Evolutionary conservation across 2,797 vertebrate genomes (phyloP).

Genomic region (Eidolon dupreanum): DNA sequence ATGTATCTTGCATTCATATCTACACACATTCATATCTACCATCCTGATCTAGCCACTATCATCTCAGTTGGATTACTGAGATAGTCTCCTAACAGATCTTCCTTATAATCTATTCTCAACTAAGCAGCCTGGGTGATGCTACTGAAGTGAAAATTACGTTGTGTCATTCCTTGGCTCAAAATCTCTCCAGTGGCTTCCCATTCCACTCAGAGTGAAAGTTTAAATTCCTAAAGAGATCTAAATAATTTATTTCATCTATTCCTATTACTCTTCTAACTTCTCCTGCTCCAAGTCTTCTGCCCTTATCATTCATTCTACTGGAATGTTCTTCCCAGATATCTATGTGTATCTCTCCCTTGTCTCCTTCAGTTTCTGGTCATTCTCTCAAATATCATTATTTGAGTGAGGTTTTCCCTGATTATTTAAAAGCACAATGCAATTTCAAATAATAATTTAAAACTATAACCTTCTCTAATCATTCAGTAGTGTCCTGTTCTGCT

Average conservation of each 20-base stretch:
- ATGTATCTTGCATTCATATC: background rate
- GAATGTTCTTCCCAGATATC: background rate
- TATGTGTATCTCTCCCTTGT: background rate
- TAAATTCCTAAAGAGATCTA: background rate
- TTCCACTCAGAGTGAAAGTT: background rate
- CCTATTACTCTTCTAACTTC: background rate
- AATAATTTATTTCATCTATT: background rate
- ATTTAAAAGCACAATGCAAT: constrained; percentile 24
- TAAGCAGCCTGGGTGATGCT: background rate
- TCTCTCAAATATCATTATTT: constrained; percentile 24
- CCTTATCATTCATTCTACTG: background rate
- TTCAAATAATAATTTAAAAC: constrained; percentile 23
- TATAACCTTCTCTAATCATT: background rate
- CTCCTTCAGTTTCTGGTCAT: constrained; percentile 3
- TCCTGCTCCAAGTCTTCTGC: background rate
- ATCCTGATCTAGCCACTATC: background rate
- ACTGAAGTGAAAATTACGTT: constrained; percentile 17
- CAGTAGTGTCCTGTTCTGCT: background rate
- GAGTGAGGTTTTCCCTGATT: background rate
- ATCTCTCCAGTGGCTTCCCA: background rate
- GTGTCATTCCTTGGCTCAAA: constrained; percentile 27
- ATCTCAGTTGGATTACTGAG: background rate
- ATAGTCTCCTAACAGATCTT: background rate
- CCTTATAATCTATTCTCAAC: background rate
- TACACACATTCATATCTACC: background rate